Conservation (phyloP, 2,113 vertebrate species). For the Sprattus sprattus region DNA sequence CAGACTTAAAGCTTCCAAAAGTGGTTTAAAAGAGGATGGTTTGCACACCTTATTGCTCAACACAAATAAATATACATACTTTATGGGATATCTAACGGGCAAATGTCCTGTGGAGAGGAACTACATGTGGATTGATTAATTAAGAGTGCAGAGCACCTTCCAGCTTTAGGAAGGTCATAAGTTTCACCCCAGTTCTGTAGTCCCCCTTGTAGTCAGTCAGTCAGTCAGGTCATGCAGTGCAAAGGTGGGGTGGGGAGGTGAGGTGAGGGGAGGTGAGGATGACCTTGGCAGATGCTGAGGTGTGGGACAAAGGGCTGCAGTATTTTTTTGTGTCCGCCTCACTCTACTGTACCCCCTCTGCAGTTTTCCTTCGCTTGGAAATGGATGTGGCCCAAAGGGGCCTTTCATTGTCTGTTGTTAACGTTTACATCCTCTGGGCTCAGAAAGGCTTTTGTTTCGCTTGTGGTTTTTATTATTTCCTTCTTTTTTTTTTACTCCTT, state of each 20-base stretch:
- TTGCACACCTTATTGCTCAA: not conserved
- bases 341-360: not conserved
- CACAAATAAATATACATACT: not conserved
- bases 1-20: not conserved
- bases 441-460: not conserved
- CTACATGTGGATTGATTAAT: not conserved
- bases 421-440: not conserved
- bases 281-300: slow-evolving; percentile 31
- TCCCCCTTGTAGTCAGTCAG: too few species aligned
- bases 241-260: not conserved
- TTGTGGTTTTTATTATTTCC: not conserved
- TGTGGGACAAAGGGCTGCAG: not conserved
- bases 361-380: not conserved
- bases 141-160: not conserved
- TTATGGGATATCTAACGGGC: not conserved
- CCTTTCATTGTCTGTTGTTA: not conserved
- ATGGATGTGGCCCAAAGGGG: not conserved
- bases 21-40: not conserved
- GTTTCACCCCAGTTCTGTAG: not conserved
- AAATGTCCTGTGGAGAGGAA: not conserved
- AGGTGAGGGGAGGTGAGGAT: not conserved
- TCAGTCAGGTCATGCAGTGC: not conserved
- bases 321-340: not conserved
- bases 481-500: slow-evolving; percentile 8
- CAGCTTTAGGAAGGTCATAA: not conserved